These are phyloP conservation scores for Palloptera scutellata DNA, from an alignment of 2,888 invertebrate genomes.

Conservation along the genomic window DNA sequence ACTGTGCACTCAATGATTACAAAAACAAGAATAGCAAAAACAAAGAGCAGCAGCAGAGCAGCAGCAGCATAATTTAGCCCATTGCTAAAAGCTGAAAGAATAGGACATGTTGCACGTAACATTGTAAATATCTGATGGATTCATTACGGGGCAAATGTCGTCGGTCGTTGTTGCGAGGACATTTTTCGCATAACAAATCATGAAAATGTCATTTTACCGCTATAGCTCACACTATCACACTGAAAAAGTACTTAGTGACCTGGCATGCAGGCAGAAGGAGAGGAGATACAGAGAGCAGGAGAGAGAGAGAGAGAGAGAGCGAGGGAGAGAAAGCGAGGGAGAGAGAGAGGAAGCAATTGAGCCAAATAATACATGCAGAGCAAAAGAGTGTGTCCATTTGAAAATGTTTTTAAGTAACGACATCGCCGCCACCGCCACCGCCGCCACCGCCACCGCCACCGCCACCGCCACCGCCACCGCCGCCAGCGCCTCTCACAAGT, in stretches of 20 bases:
- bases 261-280: not conserved
- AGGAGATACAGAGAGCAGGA: not conserved
- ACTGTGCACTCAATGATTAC: too few relatives aligned
- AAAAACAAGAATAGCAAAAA: too few relatives aligned
- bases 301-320: not conserved
- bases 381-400: slow-evolving; percentile 49
- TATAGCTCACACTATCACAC: slow-evolving; percentile 13
- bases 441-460: not conserved
- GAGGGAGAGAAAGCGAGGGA: not conserved
- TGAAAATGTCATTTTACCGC: slow-evolving; percentile 41
- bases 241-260: not conserved
- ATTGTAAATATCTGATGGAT: slow-evolving; percentile 35
- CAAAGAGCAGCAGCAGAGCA: too few relatives aligned
- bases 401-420: slow-evolving; percentile 21
- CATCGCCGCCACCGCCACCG: not conserved
- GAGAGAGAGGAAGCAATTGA: not conserved
- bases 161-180: slow-evolving; percentile 46
- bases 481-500: not conserved
- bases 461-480: not conserved
- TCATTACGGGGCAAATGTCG: slow-evolving; percentile 44
- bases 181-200: slow-evolving; percentile 59
- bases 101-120: slow-evolving; percentile 27
- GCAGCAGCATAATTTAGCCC: too few relatives aligned
- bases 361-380: slow-evolving; percentile 39
- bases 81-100: not conserved